Evolutionary conservation across 2,113 vertebrate genomes (phyloP), one percentile per base, ranked within the genome.

Genomic region (Anolis carolinensis): DNA sequence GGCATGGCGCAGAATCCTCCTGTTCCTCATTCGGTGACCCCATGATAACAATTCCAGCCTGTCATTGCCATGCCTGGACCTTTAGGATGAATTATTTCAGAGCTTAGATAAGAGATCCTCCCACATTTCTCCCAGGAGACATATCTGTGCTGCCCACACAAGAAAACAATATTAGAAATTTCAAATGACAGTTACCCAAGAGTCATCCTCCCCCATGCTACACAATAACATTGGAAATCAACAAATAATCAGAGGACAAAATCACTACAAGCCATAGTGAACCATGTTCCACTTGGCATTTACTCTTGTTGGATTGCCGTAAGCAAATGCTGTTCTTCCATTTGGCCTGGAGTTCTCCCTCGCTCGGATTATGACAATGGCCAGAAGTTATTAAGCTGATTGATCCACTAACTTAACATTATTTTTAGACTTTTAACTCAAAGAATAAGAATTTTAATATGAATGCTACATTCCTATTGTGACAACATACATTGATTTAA

Each of bases 51-150:
- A 86, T 86, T 79, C n/a, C 23, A 65, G 10, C 39, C 39, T 1
- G 1, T 79, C 80, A 71, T 39, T 70, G 78, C n/a, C 74, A 87
- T 81, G 83, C 3, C 39, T 88, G 70, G 50, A 70, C 13, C 48
- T 68, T 50, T 89, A 78, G 34, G 82, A n/a, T 55, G 68, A 39
- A 3, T 63, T 89, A 65, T 30, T 27, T 18, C 14, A 79, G 82
- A 88, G 63, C 59, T 21, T 13, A 36, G 30, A 16, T 21, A 77
- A 93, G 27, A 52, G 34, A 82, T 39, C 65, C 70, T 86, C 84
- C 80, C 50, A 23, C 68, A 68, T 76, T 62, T 11, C 30, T 62
- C 70, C 1, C 36, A 52, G 72, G 4, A 34, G 20, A 39, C 21
- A 25, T 76, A 0, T 25, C 21, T 34, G 25, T 72, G 50, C 75